Conservation (phyloP, 2,113 vertebrate genomes). For the Fregetta grallaria region DNA sequence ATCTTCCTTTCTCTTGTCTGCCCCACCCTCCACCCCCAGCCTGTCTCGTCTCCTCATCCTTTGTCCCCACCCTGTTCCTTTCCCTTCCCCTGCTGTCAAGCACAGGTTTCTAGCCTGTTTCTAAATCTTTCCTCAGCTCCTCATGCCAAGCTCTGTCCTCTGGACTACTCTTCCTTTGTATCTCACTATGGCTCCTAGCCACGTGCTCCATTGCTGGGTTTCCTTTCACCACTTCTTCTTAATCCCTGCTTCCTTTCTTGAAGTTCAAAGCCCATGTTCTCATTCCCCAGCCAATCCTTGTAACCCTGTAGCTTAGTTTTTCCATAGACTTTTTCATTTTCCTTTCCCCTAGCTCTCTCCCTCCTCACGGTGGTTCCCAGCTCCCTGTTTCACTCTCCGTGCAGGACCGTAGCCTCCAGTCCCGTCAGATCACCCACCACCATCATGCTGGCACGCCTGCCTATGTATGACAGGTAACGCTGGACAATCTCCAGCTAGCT, state of each 20-base stretch:
- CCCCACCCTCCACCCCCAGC: constrained; percentile 48
- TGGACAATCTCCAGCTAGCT: not conserved
- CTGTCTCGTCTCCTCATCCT: constrained; percentile 28
- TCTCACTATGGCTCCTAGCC: not conserved
- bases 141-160: not conserved
- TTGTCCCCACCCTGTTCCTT: constrained; percentile 53
- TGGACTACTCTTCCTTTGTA: not conserved
- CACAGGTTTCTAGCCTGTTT: constrained; percentile 50
- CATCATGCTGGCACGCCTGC: not conserved
- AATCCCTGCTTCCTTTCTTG: not conserved
- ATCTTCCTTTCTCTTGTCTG: constrained; percentile 44
- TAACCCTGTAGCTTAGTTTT: not conserved
- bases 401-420: not conserved
- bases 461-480: accelerated
- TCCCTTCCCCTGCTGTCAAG: constrained; percentile 16
- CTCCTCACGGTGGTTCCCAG: not conserved
- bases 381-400: not conserved
- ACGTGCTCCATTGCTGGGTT: not conserved
- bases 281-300: not conserved
- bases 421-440: not conserved
- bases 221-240: not conserved
- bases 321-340: not conserved
- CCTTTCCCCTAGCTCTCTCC: not conserved
- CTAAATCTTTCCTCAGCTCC: constrained; percentile 41
- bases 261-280: not conserved